Percentiles rank a stretch among this genome's conserved stretches.
phyloP scores from a whole-genome alignment of 64 coral and sea anemone species.

The Exaiptasia diaphana region DNA sequence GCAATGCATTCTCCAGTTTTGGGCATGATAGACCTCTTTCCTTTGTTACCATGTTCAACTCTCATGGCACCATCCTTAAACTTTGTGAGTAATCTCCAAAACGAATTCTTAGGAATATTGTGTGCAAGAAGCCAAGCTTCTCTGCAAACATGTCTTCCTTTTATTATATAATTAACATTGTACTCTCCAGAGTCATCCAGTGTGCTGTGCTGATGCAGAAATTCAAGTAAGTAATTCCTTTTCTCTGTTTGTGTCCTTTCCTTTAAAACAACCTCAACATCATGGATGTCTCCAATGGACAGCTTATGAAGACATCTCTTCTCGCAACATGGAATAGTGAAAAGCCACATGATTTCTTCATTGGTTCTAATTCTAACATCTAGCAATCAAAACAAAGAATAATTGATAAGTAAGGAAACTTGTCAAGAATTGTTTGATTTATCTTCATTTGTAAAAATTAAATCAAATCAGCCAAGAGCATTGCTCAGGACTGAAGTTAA shows the following conservation, averaged over 20 bases:
- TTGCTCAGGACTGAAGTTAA: too few species aligned
- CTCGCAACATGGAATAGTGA: not conserved
- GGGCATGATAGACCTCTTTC: not conserved
- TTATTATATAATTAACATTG: not conserved
- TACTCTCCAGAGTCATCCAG: not conserved
- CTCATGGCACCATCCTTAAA: conserved; percentile 18
- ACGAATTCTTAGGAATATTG: not conserved
- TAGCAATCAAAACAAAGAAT: too few species aligned
- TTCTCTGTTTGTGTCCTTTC: not conserved
- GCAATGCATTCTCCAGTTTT: conserved; percentile 20
- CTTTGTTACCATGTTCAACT: conserved; percentile 45
- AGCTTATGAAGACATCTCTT: not conserved
- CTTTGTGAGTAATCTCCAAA: not conserved
- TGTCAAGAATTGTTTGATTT: too few species aligned
- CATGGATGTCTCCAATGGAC: not conserved
- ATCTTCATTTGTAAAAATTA: too few species aligned
- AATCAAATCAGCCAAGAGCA: too few species aligned
- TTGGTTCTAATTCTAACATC: not conserved
- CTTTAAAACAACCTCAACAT: not conserved
- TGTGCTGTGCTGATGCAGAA: not conserved
- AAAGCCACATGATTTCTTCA: conserved; percentile 12
- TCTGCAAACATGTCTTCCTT: conserved; percentile 1
- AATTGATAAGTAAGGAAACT: too few species aligned
- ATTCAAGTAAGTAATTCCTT: not conserved
- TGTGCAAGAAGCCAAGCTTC: not conserved